Evolutionary conservation across 2,113 vertebrate species (phyloP).

Genomic region (Sander lucioperca): DNA sequence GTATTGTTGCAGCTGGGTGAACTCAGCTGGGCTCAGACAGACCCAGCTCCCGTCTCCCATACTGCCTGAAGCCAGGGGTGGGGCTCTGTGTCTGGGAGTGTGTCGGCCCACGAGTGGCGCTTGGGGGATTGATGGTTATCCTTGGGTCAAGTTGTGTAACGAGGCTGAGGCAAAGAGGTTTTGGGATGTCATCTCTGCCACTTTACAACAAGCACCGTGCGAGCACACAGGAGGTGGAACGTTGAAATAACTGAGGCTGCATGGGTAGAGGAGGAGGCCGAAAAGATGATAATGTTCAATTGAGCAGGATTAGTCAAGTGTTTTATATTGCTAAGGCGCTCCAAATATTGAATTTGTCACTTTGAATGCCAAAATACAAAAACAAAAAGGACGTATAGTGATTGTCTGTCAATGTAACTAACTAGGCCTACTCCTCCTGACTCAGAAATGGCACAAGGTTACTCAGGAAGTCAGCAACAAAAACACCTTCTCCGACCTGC

Average conservation of each 20-base stretch:
- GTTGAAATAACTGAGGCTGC: conserved; percentile 9
- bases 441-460: conserved; percentile 9
- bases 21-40: conserved; percentile 92
- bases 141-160: conserved; percentile 44
- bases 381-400: background rate
- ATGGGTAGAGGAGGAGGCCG: background rate
- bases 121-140: conserved; percentile 59
- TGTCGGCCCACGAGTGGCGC: conserved; percentile 13
- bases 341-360: conserved; percentile 4
- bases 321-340: conserved; percentile 3
- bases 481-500: conserved; percentile 47
- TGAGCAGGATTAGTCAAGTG: background rate
- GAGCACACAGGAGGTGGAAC: conserved; percentile 46
- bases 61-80: conserved; percentile 57
- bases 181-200: conserved; percentile 61
- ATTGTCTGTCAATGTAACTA: conserved; percentile 31
- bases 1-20: conserved; percentile 94
- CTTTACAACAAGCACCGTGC: conserved; percentile 12
- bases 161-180: conserved; percentile 34
- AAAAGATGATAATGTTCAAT: background rate
- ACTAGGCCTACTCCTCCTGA: conserved; percentile 16
- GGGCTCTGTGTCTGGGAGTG: background rate
- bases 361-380: background rate
- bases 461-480: conserved; percentile 32
- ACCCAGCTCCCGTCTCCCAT: conserved; percentile 91